Conservation (phyloP, 2,888 invertebrate genomes). For the Drosophila limbata region DNA sequence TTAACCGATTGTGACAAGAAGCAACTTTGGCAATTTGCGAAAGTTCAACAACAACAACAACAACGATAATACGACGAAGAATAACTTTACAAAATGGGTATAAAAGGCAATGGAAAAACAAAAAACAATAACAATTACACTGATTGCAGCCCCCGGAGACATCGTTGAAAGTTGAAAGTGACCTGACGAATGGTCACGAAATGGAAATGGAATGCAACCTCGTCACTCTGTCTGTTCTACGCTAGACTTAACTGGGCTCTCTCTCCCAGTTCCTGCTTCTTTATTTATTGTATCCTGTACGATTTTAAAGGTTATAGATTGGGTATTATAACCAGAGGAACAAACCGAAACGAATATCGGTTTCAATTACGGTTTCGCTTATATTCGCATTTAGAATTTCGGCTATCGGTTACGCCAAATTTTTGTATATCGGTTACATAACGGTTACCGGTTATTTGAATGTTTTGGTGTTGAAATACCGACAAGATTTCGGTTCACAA, state of each 20-base stretch:
- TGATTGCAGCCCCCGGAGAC: slow-evolving; percentile 73
- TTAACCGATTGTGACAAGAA: slow-evolving; percentile 33
- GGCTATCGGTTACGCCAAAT: no score
- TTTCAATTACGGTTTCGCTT: no score
- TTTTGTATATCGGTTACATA: no score
- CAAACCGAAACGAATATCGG: no score
- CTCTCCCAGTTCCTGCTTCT: not conserved
- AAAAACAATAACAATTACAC: slow-evolving; percentile 75
- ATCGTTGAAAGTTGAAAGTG: slow-evolving; percentile 56
- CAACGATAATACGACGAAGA: slow-evolving; percentile 17
- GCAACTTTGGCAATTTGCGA: slow-evolving; percentile 64
- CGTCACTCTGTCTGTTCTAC: slow-evolving; percentile 46
- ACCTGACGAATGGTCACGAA: slow-evolving; percentile 66
- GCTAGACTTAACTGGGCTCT: slow-evolving; percentile 35
- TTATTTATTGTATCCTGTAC: slow-evolving; percentile 9
- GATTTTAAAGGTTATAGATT: not conserved
- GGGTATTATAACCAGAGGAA: no score
- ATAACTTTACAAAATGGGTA: slow-evolving; percentile 28
- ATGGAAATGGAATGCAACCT: slow-evolving; percentile 44
- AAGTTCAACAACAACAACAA: slow-evolving; percentile 33
- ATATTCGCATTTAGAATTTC: no score
- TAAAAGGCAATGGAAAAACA: slow-evolving; percentile 38
- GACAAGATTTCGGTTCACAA: no score
- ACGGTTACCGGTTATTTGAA: no score
- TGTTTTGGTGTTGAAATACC: no score